Base-by-base conservation (phyloP, 2,113 vertebrate genomes). In the Dasyurus viverrinus region DNA sequence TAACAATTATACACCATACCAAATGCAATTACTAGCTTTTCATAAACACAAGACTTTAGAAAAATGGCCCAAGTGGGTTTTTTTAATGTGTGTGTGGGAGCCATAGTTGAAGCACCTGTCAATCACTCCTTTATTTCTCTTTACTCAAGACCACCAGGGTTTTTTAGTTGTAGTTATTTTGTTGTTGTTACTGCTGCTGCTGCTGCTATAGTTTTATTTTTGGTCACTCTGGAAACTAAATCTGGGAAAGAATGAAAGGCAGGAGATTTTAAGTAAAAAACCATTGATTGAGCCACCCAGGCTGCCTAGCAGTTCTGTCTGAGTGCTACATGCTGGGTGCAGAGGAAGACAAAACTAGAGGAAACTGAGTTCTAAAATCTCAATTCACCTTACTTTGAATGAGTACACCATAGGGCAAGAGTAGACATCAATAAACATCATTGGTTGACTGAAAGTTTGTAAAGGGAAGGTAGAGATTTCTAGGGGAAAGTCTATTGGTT, bases 221-320 rank as follows among this genome's bases (percentile, higher is more conserved):
- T 92, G 95, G 76, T 14, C 93, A 92, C 93, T 55, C 89, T 91
- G 94, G 50, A 91, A 96, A 92, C n/a, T 27, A 92, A 90, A 95
- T 95, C 68, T 84, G 93, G 57, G 57, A 23, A 92, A 89, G 93
- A 94, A 91, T 26, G 12, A 90, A 68, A 90, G 36, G 27, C 30
- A 30, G 91, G 90, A 91, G 53, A 46, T 95, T 24, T 92, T 90
- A 26, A 94, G 89, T 54, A 93, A 46, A 46, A 46, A 24, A 53
- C 53, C 68, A 92, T 48, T 89, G 91, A 57, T 14, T 53, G 26
- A 91, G 57, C 91, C 24, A 54, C 2, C n/a, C 89, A 89, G 89
- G 42, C 53, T 57, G 23, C 91, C 90, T 11, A 84, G 53, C 68
- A 84, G n/a, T 84, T 76, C 68, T 42, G 16, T 36, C 68, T 84